Percentiles rank a stretch among this genome's conserved stretches.
phyloP scores from a whole-genome alignment of 2,888 invertebrate genomes.

The Coremacera marginata region DNA sequence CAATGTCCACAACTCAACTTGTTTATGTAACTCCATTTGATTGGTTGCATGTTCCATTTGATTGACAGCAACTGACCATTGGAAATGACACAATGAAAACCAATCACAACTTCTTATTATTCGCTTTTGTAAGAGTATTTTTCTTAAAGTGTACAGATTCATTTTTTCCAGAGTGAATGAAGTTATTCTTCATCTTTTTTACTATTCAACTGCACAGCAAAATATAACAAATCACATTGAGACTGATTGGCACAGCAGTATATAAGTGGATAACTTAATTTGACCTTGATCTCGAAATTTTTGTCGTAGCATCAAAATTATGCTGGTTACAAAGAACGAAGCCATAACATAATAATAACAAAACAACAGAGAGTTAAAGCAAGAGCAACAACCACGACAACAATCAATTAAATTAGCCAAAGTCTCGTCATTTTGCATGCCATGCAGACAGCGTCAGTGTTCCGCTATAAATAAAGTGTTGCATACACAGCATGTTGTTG shows the following conservation, averaged over 20 bases:
- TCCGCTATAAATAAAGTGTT: slow-evolving; percentile 3
- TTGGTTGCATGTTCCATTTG: too few species aligned
- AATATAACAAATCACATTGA: background rate
- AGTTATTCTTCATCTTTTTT: background rate
- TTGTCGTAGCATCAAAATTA: background rate
- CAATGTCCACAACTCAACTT: too few species aligned
- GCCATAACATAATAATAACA: background rate
- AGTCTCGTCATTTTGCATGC: background rate
- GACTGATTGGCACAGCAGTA: background rate
- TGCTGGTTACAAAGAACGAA: background rate
- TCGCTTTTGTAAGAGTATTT: too few species aligned
- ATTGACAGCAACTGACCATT: too few species aligned
- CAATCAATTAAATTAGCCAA: slow-evolving; percentile 27
- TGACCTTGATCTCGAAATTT: slow-evolving; percentile 15
- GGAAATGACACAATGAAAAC: too few species aligned
- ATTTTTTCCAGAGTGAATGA: too few species aligned
- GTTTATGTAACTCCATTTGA: too few species aligned
- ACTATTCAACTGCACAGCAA: background rate
- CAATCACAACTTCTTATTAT: too few species aligned
- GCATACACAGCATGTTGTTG: background rate
- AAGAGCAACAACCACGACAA: slow-evolving; percentile 28
- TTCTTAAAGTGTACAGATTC: too few species aligned
- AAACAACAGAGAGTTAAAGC: background rate
- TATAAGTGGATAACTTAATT: slow-evolving; percentile 9
- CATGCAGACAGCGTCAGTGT: background rate